Evolutionary conservation across 2,888 invertebrate genomes (phyloP).

Genomic region (Prosopocoilus inquinatus): DNA sequence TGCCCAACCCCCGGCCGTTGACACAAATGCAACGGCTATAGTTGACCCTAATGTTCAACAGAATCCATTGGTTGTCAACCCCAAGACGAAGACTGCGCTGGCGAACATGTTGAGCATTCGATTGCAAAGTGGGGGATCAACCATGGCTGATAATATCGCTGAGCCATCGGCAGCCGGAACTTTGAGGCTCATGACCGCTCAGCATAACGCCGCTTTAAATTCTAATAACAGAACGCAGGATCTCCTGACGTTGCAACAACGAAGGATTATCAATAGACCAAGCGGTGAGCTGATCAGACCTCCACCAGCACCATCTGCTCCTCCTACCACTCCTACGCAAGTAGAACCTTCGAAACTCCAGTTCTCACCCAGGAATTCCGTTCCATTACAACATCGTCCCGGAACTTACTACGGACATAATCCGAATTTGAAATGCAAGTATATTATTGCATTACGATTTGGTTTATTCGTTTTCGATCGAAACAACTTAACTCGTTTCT

Average conservation of each 20-base stretch:
- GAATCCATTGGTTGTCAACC: conserved; percentile 69
- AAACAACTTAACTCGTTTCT: conserved; percentile 10
- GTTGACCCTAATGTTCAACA: conserved; percentile 26
- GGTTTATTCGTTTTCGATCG: background rate
- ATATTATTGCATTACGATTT: background rate
- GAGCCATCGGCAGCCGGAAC: conserved; percentile 70
- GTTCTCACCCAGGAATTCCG: conserved; percentile 41
- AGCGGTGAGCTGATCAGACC: conserved; percentile 49
- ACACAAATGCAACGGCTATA: conserved; percentile 20
- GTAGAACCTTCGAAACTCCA: conserved; percentile 44
- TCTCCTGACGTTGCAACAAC: conserved; percentile 57
- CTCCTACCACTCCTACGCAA: conserved; percentile 26
- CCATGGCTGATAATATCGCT: conserved; percentile 35
- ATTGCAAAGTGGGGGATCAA: conserved; percentile 58
- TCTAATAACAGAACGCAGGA: conserved; percentile 53
- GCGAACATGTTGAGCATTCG: conserved; percentile 91
- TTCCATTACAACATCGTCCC: conserved; percentile 56
- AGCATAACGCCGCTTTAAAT: conserved; percentile 66
- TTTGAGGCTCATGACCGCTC: conserved; percentile 76
- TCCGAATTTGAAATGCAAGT: conserved; percentile 72
- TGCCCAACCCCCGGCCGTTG: conserved; percentile 13
- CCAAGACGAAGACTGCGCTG: conserved; percentile 91
- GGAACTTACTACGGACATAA: conserved; percentile 90
- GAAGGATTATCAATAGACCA: conserved; percentile 48
- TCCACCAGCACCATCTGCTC: conserved; percentile 43